A percentile compares a stretch with the other conserved stretches of the same genome.
These are phyloP conservation scores for Agonopterix subpropinquella DNA, from an alignment of 2,888 invertebrate genomes.

Conservation along the genomic window DNA sequence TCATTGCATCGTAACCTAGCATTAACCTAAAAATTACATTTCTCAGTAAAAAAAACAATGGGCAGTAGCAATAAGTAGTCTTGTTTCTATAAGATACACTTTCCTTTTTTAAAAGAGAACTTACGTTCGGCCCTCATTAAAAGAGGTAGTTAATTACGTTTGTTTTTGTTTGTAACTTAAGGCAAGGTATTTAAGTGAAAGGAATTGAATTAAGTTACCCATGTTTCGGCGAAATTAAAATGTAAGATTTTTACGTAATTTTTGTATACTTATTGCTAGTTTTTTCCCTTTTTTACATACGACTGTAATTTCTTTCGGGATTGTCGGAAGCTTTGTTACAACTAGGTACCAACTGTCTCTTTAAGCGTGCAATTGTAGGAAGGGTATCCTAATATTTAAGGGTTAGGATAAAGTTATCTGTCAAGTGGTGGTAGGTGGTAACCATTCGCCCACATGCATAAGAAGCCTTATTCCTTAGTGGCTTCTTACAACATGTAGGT, in stretches of 20 bases:
- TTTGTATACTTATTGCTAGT: neutral
- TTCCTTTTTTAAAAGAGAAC: conserved; percentile 6
- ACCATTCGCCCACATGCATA: no score
- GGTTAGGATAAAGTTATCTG: no score
- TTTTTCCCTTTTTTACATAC: no score
- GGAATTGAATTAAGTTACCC: neutral
- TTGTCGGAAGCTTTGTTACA: no score
- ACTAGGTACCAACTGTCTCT: no score
- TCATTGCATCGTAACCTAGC: neutral
- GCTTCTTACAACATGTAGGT: no score
- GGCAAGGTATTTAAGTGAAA: neutral
- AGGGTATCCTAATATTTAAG: no score
- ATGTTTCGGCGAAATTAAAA: neutral
- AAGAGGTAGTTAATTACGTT: neutral
- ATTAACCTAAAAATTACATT: conserved; percentile 6
- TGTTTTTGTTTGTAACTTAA: neutral
- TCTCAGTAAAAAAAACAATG: conserved; percentile 4
- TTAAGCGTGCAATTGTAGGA: no score
- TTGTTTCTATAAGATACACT: conserved; percentile 2
- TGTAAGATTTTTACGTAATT: neutral
- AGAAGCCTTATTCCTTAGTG: no score
- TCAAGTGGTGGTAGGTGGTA: no score
- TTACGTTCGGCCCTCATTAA: neutral
- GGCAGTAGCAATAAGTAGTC: neutral
- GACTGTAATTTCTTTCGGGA: no score